Base-by-base conservation (phyloP, 2,888 invertebrate species). In the Pseudococcus longispinus region DNA sequence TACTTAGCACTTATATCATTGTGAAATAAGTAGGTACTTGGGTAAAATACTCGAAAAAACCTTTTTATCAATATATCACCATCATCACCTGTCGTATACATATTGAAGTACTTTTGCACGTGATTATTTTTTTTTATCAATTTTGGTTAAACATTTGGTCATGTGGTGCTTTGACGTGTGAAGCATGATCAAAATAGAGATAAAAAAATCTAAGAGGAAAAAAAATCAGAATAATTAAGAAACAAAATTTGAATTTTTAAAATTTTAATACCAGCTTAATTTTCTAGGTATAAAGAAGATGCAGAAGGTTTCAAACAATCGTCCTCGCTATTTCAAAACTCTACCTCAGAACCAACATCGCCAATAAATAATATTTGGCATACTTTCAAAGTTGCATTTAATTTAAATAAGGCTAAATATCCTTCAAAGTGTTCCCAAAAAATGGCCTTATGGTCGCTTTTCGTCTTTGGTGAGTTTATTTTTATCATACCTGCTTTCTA, bases 351-450 rank as follows among this genome's bases (percentile, higher is more conserved):
- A 80, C 6, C 77, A 20, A 70, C 70, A 70, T 42, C 42, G 8
- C n/a, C 70, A 5, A 65, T 70, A 11, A 65, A 42, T n/a, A 29
- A 74, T 26, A 29, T 51, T 26, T 46, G 74, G 86, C 18, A 86
- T 32, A 80, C 23, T 26, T 46, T 86, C 51, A 86, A 51, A 80
- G 42, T 51, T 26, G 29, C 46, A 55, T 94, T 95, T 90, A 96
- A 96, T 91, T 91, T 95, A 88, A 93, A 95, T 87, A 94, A 94
- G 51, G 92, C 93, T 83, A 95, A 94, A 90, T 92, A 93, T 87
- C 94, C 96, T 29, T 94, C 93, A 9, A 18, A 42, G 77, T 80
- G 77, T 80, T 80, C 77, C 13, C 77, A 80, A 80, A 80, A 80
- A 42, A 80, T 80, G 77, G 77, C 77, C 9, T 13, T 80, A 15